Evolutionary conservation across 2,888 invertebrate species (phyloP).

Genomic region (Cheilosia pagana): DNA sequence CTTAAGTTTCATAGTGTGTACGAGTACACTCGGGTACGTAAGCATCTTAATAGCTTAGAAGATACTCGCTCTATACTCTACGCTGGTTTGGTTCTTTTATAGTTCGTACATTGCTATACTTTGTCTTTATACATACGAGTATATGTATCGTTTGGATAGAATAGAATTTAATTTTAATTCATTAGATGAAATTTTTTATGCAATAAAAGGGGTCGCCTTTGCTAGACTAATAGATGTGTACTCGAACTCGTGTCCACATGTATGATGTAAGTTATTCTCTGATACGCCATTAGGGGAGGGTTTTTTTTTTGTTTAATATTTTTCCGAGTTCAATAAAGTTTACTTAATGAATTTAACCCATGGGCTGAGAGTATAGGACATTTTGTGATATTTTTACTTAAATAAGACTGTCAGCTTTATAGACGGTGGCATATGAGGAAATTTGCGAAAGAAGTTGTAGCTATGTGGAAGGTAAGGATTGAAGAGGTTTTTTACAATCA

Average conservation of each 20-base stretch:
- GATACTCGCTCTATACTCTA: constrained; percentile 36
- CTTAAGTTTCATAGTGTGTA: constrained; percentile 48
- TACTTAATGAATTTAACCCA: constrained; percentile 49
- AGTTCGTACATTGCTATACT: constrained; percentile 25
- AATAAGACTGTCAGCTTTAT: constrained; percentile 1
- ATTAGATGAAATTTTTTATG: constrained; percentile 50
- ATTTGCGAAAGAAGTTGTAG: neutral
- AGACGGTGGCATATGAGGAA: neutral
- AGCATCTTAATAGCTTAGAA: constrained; percentile 56
- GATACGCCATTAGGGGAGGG: constrained; percentile 38
- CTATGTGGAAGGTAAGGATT: too few species aligned
- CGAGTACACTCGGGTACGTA: constrained; percentile 28
- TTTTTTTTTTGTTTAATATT: constrained; percentile 24
- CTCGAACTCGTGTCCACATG: constrained; percentile 51
- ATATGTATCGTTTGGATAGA: constrained; percentile 48
- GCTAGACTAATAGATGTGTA: constrained; percentile 59
- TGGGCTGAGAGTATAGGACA: constrained; percentile 16
- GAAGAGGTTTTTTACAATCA: too few species aligned
- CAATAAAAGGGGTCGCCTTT: constrained; percentile 62
- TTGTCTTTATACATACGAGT: constrained; percentile 7
- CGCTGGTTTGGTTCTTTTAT: neutral
- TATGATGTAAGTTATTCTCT: constrained; percentile 58
- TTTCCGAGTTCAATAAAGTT: constrained; percentile 42
- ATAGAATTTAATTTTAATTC: constrained; percentile 70
- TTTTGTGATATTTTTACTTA: constrained; percentile 16